phyloP scores from a whole-genome alignment of 2,113 vertebrate genomes.

The Syngnathus typhle region DNA sequence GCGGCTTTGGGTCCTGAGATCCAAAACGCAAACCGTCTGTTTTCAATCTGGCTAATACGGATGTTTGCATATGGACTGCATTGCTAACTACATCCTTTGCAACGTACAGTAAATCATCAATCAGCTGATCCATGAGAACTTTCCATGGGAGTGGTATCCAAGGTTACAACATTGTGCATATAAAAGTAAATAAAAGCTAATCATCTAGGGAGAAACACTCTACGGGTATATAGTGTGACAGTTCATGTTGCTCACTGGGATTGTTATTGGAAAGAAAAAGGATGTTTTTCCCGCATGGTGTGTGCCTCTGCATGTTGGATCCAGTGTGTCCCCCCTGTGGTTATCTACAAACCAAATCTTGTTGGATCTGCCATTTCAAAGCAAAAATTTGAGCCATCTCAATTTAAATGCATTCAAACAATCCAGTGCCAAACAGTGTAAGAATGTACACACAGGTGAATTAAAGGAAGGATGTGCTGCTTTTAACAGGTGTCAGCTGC shows the following conservation, averaged over 20 bases:
- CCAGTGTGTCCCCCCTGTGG: constrained; percentile 26
- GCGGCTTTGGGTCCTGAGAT: background rate
- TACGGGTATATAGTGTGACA: constrained; percentile 33
- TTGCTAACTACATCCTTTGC: background rate
- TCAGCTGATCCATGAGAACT: constrained; percentile 15
- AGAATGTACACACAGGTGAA: constrained; percentile 25
- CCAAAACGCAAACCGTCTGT: background rate
- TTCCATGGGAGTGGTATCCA: constrained; percentile 45
- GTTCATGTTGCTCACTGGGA: constrained; percentile 28
- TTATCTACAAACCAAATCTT: constrained; percentile 13
- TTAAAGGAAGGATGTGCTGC: constrained; percentile 13
- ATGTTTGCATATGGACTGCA: background rate
- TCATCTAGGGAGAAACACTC: constrained; percentile 33
- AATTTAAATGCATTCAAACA: background rate
- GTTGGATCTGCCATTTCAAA: constrained; percentile 1
- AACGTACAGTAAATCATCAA: constrained; percentile 11
- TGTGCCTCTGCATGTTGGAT: constrained; percentile 35
- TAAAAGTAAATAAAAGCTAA: constrained; percentile 57
- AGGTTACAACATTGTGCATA: constrained; percentile 46
- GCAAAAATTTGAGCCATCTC: background rate
- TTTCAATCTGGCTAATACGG: background rate
- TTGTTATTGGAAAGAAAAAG: constrained; percentile 47
- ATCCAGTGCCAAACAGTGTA: background rate
- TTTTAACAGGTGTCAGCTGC: constrained; percentile 46
- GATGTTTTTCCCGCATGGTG: constrained; percentile 33